Evolutionary conservation across 92 coral and sea anemone genomes (phyloP).

Genomic region (Parazoanthus darwini): DNA sequence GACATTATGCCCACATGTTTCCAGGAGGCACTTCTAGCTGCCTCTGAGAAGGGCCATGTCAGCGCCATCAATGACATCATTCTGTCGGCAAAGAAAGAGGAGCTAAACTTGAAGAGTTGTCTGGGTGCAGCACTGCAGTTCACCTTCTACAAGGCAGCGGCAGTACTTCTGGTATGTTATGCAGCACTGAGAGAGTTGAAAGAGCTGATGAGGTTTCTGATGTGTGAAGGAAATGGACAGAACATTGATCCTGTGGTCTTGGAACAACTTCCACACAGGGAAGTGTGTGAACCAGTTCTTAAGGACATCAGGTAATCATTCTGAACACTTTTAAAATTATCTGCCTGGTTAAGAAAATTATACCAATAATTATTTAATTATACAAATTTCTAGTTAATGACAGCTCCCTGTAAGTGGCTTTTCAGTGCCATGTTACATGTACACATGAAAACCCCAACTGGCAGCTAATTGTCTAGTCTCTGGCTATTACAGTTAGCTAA

Average conservation of each 20-base stretch:
- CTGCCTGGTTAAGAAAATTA: too few relatives aligned
- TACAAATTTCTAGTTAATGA: too few relatives aligned
- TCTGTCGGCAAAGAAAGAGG: slow-evolving; percentile 66
- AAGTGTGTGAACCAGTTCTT: slow-evolving; percentile 42
- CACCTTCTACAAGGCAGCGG: slow-evolving; percentile 63
- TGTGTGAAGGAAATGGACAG: slow-evolving; percentile 50
- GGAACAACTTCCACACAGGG: slow-evolving; percentile 55
- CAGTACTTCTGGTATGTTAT: slow-evolving; percentile 82
- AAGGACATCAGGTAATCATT: slow-evolving; percentile 54
- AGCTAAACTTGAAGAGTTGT: slow-evolving; percentile 63
- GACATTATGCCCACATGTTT: slow-evolving; percentile 75
- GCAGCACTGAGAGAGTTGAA: slow-evolving; percentile 68
- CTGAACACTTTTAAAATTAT: too few relatives aligned
- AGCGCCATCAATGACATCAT: slow-evolving; percentile 78
- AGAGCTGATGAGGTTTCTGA: slow-evolving; percentile 64
- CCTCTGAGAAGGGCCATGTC: slow-evolving; percentile 74
- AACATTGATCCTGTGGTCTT: slow-evolving; percentile 52
- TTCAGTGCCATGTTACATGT: too few relatives aligned
- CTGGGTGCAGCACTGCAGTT: slow-evolving; percentile 63
- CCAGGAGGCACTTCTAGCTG: slow-evolving; percentile 84
- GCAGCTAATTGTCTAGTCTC: too few relatives aligned
- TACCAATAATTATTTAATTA: too few relatives aligned
- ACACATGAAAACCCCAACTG: too few relatives aligned
- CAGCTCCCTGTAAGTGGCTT: too few relatives aligned
- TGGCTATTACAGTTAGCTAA: too few relatives aligned